Base-by-base conservation (phyloP, 2,113 vertebrate species). In the Rhea pennata region DNA sequence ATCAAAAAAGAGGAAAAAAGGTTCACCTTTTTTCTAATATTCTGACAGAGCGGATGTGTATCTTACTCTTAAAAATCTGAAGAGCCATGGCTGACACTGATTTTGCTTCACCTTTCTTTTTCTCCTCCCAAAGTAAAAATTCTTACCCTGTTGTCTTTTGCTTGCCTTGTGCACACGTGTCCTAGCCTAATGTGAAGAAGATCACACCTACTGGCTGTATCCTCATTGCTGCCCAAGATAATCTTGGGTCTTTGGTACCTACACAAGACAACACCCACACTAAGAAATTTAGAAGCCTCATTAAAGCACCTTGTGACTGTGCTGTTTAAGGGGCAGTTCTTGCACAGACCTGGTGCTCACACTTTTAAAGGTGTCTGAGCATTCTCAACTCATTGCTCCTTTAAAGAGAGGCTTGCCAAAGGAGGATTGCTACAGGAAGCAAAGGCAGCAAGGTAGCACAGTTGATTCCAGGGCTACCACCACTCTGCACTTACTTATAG, bases 381-480 rank as follows among this genome's bases (percentile, higher is more conserved):
- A 33, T 69, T 77, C 69, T 31, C 51, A 71, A 17, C 19, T 40
- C 7, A 1, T 51, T 15, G 42, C 5, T 62, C 53, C 67, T 42
- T 36, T 50, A 42, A 64, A 33, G 42, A 69, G 65, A 10, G 27
- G 51, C 22, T 39, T 67, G 36, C 27, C 42, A 69, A 71, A 46
- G 20, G 36, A 12, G 10, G 39, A 26, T 20, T 26, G 36, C 39
- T 39, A 36, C 26, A 73, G 15, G 70, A 19, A 93, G 50, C 67
- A 70, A 75, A 0, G 1, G 20, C 66, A 48, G 24, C 42, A 66
- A 22, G 29, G 51, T 29, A 51, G 48, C 42, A 24, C 0, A 2
- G 39, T 17, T 84, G 56, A 51, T 46, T 80, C 50, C 26, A 0
- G 1, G 54, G 22, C 62, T 39, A 64, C n/a, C 40, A 51, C 54